Evolutionary conservation across 1,140 invertebrate genomes (phyloP), one percentile per base, ranked within the genome.

Genomic region (Caerostris darwini): DNA sequence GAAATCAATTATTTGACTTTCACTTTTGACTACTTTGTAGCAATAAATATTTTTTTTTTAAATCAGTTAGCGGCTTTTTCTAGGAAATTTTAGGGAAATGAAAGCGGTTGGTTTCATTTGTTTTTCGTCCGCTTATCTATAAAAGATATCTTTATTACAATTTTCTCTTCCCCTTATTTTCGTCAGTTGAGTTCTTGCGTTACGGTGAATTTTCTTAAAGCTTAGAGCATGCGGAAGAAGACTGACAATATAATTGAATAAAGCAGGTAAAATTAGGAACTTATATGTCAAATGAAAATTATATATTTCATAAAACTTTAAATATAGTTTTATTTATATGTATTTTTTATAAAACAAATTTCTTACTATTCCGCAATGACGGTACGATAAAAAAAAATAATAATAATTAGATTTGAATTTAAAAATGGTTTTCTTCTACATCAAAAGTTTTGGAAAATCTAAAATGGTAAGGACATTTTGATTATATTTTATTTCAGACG

Each of bases 31-130:
- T 34, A 12, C 10, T 12, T 5, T 34, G 34, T 34, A 34, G 34
- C 0, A 34, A 34, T 34, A 34, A 50, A 53, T 50, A 14, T 10
- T 10, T 50, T 77, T 77, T 71, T 10, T 77, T 77, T 53, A 77
- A 34, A 14, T 34, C 34, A 77, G 34, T 8, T 2, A 34, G 17
- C 34, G 8, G 34, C 12, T 53, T 50, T 34, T 19, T 50, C 50
- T 8, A 77, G 19, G 50, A 77, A 12, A 12, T 50, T 12, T 53
- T 10, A 77, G 34, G 19, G 50, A 77, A 77, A 34, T 12, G 34
- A 77, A 77, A 77, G 34, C 34, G 69, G 50, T 50, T 50, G 69
- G 69, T 77, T 77, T 77, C 69, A n/a, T 67, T 77, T 77, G 34
- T 77, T 77, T 34, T 50, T 12, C 69, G 10, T 77, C 50, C 8